Evolutionary conservation across 37 sponge, comb jelly and placozoan genomes (phyloP), one percentile per base, ranked within the genome.

Genomic region (Agelas oroides): DNA sequence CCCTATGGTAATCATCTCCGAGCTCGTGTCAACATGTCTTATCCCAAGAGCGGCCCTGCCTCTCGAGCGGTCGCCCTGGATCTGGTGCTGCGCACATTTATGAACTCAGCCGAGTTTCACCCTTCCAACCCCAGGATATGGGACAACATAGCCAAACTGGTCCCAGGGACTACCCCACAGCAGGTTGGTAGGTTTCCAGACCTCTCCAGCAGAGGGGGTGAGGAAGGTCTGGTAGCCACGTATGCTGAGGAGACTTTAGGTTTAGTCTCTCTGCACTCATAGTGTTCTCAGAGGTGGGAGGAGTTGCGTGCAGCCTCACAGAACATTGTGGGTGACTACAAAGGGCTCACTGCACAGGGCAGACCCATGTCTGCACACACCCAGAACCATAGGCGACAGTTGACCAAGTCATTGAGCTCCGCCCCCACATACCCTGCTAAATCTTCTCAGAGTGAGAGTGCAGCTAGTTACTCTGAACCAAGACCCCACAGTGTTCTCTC

Each of bases 261-360:
- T 66, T 66, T 66, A 14, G 20, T 38, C 32, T 53, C 16, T 77
- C 60, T 54, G 58, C 56, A 25, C 8, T 2, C 75, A 18, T 69
- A 93, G 94, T 93, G 94, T 73, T 65, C 56, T 19, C 83, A 68
- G 28, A 76, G 94, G 23, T 94, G 94, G 94, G 82, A 94, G 40
- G 94, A 94, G 70, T 77, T 94, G 54, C 33, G 70, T 0, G 21
- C n/a, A 8, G 28, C 56, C 24, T 59, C 71, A 19, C 32, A 53
- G 40, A 62, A 38, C 1, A 61, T 80, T 2, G 59, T 72, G 0
- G 62, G 89, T 38, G 89, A 89, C 70, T 62, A 61, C 70, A 72
- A 84, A 1, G 87, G 71, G 2, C 62, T 94, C 54, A 70, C 87
- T 61, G 94, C 94, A 5, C 71, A 64, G 54, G 94, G 94, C 28